These are phyloP conservation scores for Ypsolopha sequella DNA, from an alignment of 2,888 invertebrate species.

Conservation along the genomic window DNA sequence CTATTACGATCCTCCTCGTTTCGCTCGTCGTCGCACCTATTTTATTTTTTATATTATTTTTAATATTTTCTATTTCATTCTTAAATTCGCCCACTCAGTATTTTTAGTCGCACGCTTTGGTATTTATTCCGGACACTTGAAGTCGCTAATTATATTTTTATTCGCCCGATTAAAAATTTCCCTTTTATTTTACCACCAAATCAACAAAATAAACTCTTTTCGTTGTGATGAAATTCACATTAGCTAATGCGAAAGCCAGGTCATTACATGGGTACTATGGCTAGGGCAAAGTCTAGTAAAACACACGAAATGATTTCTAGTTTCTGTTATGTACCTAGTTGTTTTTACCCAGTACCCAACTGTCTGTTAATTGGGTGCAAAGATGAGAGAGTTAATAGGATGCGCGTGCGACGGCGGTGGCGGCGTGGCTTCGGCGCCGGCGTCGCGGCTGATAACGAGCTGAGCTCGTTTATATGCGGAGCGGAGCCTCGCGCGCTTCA, in stretches of 20 bases:
- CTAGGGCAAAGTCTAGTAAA: background rate
- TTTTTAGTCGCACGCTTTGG: no score
- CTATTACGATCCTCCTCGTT: no score
- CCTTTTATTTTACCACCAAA: background rate
- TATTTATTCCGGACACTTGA: no score
- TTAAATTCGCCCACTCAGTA: no score
- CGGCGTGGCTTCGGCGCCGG: conserved; percentile 19
- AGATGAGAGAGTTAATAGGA: conserved; percentile 31
- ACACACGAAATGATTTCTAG: background rate
- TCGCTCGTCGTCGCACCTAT: no score
- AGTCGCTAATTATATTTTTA: no score
- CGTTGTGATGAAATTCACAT: background rate
- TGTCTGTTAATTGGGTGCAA: conserved; percentile 58
- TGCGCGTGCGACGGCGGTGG: conserved; percentile 12
- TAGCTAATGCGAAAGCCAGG: background rate
- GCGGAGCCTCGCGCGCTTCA: conserved; percentile 46
- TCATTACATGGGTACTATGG: background rate
- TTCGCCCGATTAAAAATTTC: background rate
- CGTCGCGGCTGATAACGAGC: conserved; percentile 41
- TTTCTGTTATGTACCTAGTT: conserved; percentile 17
- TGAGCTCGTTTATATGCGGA: conserved; percentile 57
- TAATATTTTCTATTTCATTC: no score
- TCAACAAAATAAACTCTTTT: background rate
- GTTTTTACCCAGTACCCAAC: conserved; percentile 42
- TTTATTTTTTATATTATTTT: no score